These are phyloP conservation scores for Gymnothorax reevesii DNA, from an alignment of 2,797 vertebrate species.

Conservation along the genomic window DNA sequence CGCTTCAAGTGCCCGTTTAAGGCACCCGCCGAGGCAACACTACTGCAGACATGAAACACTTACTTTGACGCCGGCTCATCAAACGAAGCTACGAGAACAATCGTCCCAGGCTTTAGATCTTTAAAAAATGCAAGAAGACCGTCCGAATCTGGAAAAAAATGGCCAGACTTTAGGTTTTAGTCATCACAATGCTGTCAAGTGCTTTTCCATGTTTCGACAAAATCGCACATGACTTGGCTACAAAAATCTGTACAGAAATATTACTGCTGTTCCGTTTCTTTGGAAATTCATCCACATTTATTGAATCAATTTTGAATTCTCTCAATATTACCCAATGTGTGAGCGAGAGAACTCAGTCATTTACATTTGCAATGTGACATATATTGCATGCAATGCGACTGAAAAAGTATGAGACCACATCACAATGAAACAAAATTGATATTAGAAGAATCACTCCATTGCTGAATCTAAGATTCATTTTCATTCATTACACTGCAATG, in stretches of 20 bases:
- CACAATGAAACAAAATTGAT: too few relatives aligned
- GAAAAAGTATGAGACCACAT: background rate
- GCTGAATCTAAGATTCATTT: background rate
- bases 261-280: background rate
- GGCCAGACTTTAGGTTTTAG: background rate
- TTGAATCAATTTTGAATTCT: background rate
- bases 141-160: constrained; percentile 51
- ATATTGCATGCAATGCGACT: background rate
- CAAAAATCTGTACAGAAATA: background rate
- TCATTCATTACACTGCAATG: too few relatives aligned
- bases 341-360: background rate
- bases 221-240: background rate
- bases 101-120: constrained; percentile 60
- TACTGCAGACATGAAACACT: constrained; percentile 50
- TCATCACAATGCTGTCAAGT: background rate
- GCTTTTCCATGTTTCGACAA: background rate
- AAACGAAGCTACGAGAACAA: constrained; percentile 80
- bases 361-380: background rate
- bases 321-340: background rate
- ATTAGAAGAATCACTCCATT: too few relatives aligned
- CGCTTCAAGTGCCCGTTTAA: background rate
- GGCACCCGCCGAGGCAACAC: background rate
- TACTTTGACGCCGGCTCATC: constrained; percentile 81
- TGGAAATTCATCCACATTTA: background rate
- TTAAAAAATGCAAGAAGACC: constrained; percentile 70